Conservation (phyloP, 2,888 invertebrate genomes). For the Mythimna lalbum region DNA sequence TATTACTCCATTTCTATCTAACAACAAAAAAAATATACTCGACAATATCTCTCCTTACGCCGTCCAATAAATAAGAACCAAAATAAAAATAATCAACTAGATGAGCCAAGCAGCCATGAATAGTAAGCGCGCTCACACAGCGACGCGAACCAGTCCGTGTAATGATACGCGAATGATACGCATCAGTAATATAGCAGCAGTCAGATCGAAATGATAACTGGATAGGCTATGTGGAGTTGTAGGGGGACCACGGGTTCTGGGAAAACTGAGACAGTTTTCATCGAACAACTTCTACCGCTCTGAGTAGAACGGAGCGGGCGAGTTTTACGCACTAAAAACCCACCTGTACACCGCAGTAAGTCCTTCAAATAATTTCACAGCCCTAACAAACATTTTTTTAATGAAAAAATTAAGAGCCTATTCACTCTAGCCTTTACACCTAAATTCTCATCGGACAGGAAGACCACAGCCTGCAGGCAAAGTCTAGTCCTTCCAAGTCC, state of each 20-base stretch:
- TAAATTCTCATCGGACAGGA: no score
- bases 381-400: no score
- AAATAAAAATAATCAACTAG: slow-evolving; percentile 64
- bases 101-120: slow-evolving; percentile 58
- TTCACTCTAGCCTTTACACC: no score
- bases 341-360: no score
- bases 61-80: slow-evolving; percentile 55
- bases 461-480: no score
- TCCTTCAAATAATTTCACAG: no score
- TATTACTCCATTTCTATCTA: slow-evolving; percentile 5
- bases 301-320: no score
- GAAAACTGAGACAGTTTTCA: neutral
- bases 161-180: slow-evolving; percentile 65
- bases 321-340: no score
- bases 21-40: slow-evolving; percentile 2
- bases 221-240: slow-evolving; percentile 42
- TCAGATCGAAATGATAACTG: slow-evolving; percentile 59
- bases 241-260: slow-evolving; percentile 7
- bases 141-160: slow-evolving; percentile 43
- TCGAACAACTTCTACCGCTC: no score
- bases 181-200: slow-evolving; percentile 62
- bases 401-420: no score
- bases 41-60: slow-evolving; percentile 17
- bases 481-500: no score
- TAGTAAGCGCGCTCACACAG: slow-evolving; percentile 48